Evolutionary conservation across 2,888 invertebrate genomes (phyloP).

Genomic region (Tipula unca): DNA sequence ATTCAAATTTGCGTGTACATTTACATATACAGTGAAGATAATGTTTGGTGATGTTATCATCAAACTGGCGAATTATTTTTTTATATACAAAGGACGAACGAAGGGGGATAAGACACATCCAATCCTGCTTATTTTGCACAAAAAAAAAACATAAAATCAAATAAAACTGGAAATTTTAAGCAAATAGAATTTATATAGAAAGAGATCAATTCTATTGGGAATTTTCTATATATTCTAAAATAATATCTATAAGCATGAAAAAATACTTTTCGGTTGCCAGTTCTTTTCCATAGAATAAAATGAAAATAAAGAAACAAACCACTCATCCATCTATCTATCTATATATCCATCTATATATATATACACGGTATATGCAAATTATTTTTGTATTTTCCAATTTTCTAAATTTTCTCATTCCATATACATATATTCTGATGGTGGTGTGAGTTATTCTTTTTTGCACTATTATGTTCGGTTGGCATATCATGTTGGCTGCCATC

Average conservation of each 20-base stretch:
- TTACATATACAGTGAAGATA: neutral
- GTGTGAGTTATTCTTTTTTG: neutral
- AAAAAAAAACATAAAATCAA: neutral
- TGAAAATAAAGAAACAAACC: neutral
- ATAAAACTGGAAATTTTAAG: neutral
- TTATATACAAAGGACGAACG: neutral
- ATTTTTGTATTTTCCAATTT: neutral
- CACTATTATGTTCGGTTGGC: neutral
- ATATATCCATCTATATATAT: neutral
- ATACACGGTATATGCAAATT: neutral
- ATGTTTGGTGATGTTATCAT: neutral
- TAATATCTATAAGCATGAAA: constrained; percentile 1
- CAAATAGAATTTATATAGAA: neutral
- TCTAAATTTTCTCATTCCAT: neutral
- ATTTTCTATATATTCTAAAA: neutral
- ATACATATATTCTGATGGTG: neutral
- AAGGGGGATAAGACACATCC: neutral
- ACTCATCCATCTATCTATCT: constrained; percentile 1
- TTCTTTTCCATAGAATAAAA: neutral
- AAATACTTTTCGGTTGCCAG: neutral
- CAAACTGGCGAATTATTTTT: neutral
- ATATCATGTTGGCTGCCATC: neutral
- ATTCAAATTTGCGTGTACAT: neutral
- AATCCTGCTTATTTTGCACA: neutral
- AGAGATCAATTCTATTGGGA: neutral